A percentile compares a stretch with the other conserved stretches of the same genome.
Evolutionary conservation across 2,888 invertebrate genomes (phyloP).

Genomic region (Brachynemurus nebulosus): DNA sequence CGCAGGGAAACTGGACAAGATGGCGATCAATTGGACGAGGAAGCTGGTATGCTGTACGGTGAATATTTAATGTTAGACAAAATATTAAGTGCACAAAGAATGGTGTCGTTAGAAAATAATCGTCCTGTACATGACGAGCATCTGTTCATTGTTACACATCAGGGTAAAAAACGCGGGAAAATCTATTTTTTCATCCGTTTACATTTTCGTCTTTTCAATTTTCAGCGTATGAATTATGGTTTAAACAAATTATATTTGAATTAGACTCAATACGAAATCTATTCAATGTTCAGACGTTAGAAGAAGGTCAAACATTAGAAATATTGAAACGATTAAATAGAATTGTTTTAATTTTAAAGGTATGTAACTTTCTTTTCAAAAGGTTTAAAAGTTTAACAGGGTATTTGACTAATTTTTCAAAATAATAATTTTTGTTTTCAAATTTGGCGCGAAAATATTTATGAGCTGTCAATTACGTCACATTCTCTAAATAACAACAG

Average conservation of each 20-base stretch:
- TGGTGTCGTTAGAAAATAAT: conserved; percentile 60
- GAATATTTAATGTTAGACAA: conserved; percentile 87
- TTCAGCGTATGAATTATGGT: conserved; percentile 96
- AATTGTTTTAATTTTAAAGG: conserved; percentile 84
- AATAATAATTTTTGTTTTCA: too few relatives aligned
- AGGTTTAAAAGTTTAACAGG: too few relatives aligned
- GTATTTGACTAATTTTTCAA: too few relatives aligned
- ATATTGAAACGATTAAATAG: conserved; percentile 84
- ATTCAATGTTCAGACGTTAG: conserved; percentile 59
- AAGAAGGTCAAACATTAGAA: conserved; percentile 85
- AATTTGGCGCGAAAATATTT: too few relatives aligned
- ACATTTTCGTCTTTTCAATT: conserved; percentile 20
- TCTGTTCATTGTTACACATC: conserved; percentile 93
- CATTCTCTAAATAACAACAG: too few relatives aligned
- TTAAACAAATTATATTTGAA: conserved; percentile 97
- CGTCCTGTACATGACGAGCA: conserved; percentile 89
- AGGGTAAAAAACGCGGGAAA: conserved; percentile 75
- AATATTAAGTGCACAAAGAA: conserved; percentile 63
- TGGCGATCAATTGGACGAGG: conserved; percentile 46
- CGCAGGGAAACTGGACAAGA: conserved; percentile 27
- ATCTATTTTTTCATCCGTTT: not conserved
- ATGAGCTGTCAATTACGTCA: too few relatives aligned
- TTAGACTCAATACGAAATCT: conserved; percentile 81
- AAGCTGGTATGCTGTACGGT: conserved; percentile 74
- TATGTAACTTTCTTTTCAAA: conserved; percentile 31